Base-by-base conservation (phyloP, 2,113 vertebrate genomes). In the Ciconia stormi region DNA sequence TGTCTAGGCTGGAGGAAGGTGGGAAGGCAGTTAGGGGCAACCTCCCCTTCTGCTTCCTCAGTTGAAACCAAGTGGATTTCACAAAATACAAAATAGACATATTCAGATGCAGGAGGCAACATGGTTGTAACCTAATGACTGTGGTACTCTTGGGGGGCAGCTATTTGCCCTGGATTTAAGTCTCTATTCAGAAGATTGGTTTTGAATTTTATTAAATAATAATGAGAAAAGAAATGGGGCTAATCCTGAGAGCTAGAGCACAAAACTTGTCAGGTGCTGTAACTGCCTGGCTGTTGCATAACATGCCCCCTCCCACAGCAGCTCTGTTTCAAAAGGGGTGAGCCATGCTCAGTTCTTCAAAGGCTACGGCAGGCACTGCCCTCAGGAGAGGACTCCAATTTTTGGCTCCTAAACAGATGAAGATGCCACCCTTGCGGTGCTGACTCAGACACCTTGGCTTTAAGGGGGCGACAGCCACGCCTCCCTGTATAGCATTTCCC, bases 271-370 rank as follows among this genome's bases (percentile, higher is more conserved):
- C 78, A 79, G 62, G 44, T 85, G 61, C 65, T 94, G 21, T 46
- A 40, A 36, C 77, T 87, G 30, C 87, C 50, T 1, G 12, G 36
- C 63, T 92, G 77, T 96, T 95, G 88, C 56, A 69, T 76, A 90
- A 91, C 30, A 16, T 56, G 50, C 46, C 52, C 49, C 40, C 71
- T 94, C 76, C 82, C 67, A 72, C 2, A 0, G 53, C 62, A 80
- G 79, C 71, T 86, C 66, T 3, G 7, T 93, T 96, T 97, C 82
- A 76, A 90, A 96, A 89, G 42, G 70, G 40, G 8, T 61, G 78
- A 90, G 66, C 46, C 5, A 1, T 80, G 36, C 87, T 90, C 62
- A 61, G 53, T 72, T 96, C 90, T 97, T 97, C 96, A 96, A 96
- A 96, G 91, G n/a, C 77, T 89, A 58, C 74, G 49, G 56, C 40